phyloP scores from a whole-genome alignment of 2,888 invertebrate genomes.

The Agrotis exclamationis region DNA sequence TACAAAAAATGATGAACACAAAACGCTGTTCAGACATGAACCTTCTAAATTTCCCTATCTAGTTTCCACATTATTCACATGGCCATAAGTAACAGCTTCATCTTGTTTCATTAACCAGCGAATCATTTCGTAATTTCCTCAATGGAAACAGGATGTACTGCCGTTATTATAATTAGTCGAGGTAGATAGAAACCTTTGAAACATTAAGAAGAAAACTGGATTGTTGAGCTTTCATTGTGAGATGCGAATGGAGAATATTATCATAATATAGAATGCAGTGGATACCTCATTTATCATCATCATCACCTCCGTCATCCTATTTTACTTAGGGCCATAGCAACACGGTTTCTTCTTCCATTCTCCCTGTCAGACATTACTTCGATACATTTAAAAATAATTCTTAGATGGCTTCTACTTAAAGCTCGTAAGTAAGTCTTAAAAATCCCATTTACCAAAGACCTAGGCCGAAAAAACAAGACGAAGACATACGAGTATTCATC shows the following conservation, averaged over 20 bases:
- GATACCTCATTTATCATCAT: too few relatives aligned
- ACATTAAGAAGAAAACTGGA: slow-evolving; percentile 37
- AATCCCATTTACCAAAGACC: too few relatives aligned
- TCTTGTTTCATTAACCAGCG: slow-evolving; percentile 41
- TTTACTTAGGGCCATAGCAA: too few relatives aligned
- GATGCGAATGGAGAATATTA: neutral
- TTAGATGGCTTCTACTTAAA: neutral
- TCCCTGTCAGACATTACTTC: neutral
- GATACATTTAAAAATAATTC: neutral
- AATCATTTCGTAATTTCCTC: slow-evolving; percentile 60
- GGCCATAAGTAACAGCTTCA: slow-evolving; percentile 43
- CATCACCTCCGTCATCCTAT: too few relatives aligned
- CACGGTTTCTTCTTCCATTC: too few relatives aligned
- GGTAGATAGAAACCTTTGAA: slow-evolving; percentile 38
- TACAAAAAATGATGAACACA: neutral
- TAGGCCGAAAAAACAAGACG: too few relatives aligned
- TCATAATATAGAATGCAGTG: neutral
- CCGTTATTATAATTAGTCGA: slow-evolving; percentile 50
- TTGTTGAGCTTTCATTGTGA: slow-evolving; percentile 2
- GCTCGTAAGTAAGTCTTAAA: too few relatives aligned
- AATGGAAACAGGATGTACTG: slow-evolving; percentile 45
- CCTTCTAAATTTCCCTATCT: slow-evolving; percentile 8
- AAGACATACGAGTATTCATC: too few relatives aligned
- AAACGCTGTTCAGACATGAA: neutral
- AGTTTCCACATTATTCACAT: slow-evolving; percentile 19